Evolutionary conservation across 2,888 invertebrate species (phyloP).

Genomic region (Conops quadrifasciatus): DNA sequence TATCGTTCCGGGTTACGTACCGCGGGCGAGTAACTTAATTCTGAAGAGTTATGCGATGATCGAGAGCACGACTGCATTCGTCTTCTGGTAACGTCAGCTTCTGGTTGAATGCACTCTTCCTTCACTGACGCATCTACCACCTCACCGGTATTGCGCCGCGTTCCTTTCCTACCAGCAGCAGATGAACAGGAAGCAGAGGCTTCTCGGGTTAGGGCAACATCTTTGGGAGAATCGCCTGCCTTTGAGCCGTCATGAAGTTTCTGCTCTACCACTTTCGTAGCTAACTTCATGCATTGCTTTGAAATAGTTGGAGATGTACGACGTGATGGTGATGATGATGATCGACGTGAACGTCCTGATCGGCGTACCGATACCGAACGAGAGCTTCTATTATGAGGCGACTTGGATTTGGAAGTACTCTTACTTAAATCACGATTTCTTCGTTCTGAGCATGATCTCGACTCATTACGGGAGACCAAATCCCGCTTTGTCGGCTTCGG

Average conservation of each 20-base stretch:
- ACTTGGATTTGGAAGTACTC: conserved; percentile 38
- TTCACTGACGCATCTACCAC: no score
- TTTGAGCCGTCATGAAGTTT: conserved; percentile 7
- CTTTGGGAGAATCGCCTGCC: conserved; percentile 4
- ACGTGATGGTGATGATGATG: conserved; percentile 6
- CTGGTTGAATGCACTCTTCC: background rate
- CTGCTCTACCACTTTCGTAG: background rate
- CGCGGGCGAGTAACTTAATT: conserved; percentile 76
- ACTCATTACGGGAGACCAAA: background rate
- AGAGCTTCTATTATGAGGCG: conserved; percentile 39
- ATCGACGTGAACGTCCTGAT: conserved; percentile 25
- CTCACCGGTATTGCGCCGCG: no score
- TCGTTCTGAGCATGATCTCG: conserved; percentile 34
- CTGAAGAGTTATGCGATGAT: conserved; percentile 64
- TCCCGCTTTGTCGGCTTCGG: background rate
- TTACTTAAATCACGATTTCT: conserved; percentile 29
- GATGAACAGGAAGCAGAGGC: no score
- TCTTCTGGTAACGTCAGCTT: background rate
- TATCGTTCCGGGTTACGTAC: conserved; percentile 75
- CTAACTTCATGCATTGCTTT: background rate
- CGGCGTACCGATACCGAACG: conserved; percentile 28
- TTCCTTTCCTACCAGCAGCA: no score
- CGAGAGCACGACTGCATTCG: conserved; percentile 39
- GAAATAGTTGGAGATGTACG: conserved; percentile 17
- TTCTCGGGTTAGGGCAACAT: conserved; percentile 14